Base-by-base conservation (phyloP, 2,113 vertebrate species). In the Melanerpes formicivorus region DNA sequence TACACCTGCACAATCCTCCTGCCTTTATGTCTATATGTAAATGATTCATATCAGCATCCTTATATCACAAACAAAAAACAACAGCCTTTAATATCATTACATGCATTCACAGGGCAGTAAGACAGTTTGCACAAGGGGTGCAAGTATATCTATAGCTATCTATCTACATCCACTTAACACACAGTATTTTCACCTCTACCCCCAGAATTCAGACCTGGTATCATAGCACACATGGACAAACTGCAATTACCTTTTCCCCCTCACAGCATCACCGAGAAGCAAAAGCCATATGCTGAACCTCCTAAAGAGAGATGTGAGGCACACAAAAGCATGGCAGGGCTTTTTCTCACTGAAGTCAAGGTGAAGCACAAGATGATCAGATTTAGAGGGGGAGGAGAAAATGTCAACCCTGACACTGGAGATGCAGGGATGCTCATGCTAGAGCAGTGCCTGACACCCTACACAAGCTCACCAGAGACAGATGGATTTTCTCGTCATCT, bases 381-480 rank as follows among this genome's bases (percentile, higher is more conserved):
- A 80, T 40, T 56, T 40, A 56, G 13, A 21, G 8, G 5, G 5
- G 4, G 9, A 58, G 9, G 29, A 70, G 6, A 34, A 58, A 90
- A 73, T 6, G 13, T 8, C 37, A 86, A 19, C 30, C 32, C 14
- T 17, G 29, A 32, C 5, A 21, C 19, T 4, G 2, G 29, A n/a
- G 52, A 42, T 37, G 42, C 26, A 54, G 46, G 25, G 48, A 77
- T 23, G 18, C 19, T 58, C 0, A 0, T 3, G 21, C 3, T 56
- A 55, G 71, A 77, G 55, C 27, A 72, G 59, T 79, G 80, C 5
- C 14, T 14, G 3, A 30, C 42, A 40, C 62, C 25, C n/a, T 17
- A 19, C 1, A 5, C 67, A 48, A 3, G 29, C 27, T 58, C 83
- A 40, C 44, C 10, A 0, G 0, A 88, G 32, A n/a, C 3, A 0